Evolutionary conservation across 1,140 invertebrate genomes (phyloP).

Genomic region (Gerris buenoi): DNA sequence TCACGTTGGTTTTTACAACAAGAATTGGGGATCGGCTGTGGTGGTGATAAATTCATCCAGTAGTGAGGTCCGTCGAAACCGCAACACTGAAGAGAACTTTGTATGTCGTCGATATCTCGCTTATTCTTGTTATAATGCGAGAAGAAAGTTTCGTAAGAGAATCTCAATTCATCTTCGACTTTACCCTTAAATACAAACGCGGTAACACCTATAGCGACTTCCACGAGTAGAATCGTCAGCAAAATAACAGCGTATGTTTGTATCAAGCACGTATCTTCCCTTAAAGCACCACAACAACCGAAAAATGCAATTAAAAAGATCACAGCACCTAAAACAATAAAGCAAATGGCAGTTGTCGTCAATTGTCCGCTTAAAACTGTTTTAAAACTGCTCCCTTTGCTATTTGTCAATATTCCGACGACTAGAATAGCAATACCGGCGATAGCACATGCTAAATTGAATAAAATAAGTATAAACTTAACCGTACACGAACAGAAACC

Average conservation of each 20-base stretch:
- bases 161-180: background rate
- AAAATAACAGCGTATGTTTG: slow-evolving; percentile 6
- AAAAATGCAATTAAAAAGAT: background rate
- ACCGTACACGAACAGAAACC: slow-evolving; percentile 14
- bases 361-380: background rate
- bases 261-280: background rate
- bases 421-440: background rate
- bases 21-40: background rate
- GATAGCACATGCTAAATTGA: slow-evolving; percentile 10
- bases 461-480: slow-evolving; percentile 11
- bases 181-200: background rate
- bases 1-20: slow-evolving; percentile 2
- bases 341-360: background rate
- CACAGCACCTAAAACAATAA: background rate
- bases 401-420: background rate
- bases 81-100: slow-evolving; percentile 6
- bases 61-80: background rate
- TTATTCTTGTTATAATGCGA: background rate
- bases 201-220: background rate
- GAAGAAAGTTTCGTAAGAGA: background rate
- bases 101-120: background rate
- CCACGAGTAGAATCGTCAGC: background rate
- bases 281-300: background rate
- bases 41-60: background rate
- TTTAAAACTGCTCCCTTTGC: background rate